These are phyloP conservation scores for Phalacrocorax brasilianus DNA, from an alignment of 2,113 vertebrate species.

Conservation along the genomic window DNA sequence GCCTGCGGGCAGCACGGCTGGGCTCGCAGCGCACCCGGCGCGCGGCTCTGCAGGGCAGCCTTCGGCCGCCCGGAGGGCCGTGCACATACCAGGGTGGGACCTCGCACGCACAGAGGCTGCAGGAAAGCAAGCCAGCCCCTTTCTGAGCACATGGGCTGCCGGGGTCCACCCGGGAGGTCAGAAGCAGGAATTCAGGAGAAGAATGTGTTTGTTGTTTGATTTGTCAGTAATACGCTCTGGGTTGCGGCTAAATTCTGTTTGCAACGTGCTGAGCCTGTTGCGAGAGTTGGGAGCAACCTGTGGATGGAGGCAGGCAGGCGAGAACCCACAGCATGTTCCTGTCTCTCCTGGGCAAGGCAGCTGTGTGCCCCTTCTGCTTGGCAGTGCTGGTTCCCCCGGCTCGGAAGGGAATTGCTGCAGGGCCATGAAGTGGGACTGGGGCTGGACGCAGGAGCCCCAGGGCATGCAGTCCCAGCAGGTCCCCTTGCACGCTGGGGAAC, in stretches of 20 bases:
- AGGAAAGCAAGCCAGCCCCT: not conserved
- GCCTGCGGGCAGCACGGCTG: accelerated
- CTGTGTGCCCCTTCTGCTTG: not conserved
- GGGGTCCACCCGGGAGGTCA: not conserved
- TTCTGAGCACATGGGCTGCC: accelerated
- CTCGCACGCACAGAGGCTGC: not conserved
- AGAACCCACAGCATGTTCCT: not conserved
- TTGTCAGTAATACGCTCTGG: not conserved
- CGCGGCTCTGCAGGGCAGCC: not conserved
- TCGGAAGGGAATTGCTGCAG: not conserved
- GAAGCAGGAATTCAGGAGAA: not conserved
- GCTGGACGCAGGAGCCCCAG: not conserved
- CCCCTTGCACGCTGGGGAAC: not conserved
- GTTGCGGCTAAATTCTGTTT: not conserved
- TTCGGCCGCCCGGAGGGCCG: not conserved
- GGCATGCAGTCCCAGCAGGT: not conserved
- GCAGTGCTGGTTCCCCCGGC: not conserved
- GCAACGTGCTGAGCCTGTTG: not conserved
- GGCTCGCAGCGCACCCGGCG: not conserved
- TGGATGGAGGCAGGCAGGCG: accelerated
- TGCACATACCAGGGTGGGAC: not conserved
- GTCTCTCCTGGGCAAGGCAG: not conserved
- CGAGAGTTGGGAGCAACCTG: not conserved
- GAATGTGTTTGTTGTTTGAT: not conserved
- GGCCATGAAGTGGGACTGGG: accelerated